Base-by-base conservation (phyloP, 1,140 invertebrate species). In the Trichogramma pretiosum region DNA sequence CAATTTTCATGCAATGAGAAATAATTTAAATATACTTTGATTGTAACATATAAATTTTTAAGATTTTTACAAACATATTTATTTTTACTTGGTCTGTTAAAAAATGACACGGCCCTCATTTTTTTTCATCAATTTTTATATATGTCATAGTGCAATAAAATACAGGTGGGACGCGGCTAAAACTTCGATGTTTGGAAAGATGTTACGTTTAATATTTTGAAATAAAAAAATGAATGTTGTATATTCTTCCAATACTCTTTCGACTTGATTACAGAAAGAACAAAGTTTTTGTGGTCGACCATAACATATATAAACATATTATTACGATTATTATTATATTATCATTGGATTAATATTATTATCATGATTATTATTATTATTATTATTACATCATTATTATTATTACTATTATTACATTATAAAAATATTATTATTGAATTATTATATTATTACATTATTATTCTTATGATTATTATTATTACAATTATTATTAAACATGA, bases 261-360 rank as follows among this genome's bases (percentile, higher is more conserved):
- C 21, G 16, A 46, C 43, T 24, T 21, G 28, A 38, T n/a, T 28
- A 28, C 24, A 16, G n/a, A 11, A 37, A 24, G 43, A 38, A 44
- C 41, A 47, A 42, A 40, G 56, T 54, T 54, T 57, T 56, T 52
- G n/a, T n/a, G 62, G 48, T 60, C 56, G 62, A 55, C 55, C 56
- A 60, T 59, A 60, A 56, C 48, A 52, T 48, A 53, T 56, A 66
- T 42, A 45, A 48, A 44, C 24, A 42, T 48, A 47, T 49, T 52
- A 53, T 52, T 48, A 50, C 45, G 46, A 53, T 52, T 47, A 52
- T 45, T 54, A 52, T 43, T 54, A 54, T 54, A 41, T 48, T 45
- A 41, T 21, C 19, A 30, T 48, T 47, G 22, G 39, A 23, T 47
- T 50, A 52, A 43, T 54, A 43, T 56, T 39, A 54, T 54, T 49